phyloP scores from a whole-genome alignment of 2,797 vertebrate genomes.

The Coregonus ussuriensis region DNA sequence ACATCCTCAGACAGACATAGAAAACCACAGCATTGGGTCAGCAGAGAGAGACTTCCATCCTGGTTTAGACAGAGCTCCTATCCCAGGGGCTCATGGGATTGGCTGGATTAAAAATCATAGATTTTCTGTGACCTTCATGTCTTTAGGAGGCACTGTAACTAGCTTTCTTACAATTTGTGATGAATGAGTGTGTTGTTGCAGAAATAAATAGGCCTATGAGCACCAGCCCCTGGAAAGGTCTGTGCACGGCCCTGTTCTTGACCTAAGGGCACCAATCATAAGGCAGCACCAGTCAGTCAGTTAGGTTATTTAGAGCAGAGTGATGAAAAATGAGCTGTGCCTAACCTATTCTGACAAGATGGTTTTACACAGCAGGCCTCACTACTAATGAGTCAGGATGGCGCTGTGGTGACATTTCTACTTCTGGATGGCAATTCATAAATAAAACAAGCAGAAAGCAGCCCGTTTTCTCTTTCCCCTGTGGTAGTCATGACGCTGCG shows the following conservation, averaged over 20 bases:
- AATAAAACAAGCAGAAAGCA: background rate
- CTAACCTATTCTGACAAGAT: background rate
- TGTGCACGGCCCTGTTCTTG: too few species aligned
- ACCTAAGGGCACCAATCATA: background rate
- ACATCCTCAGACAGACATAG: background rate
- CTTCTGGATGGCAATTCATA: background rate
- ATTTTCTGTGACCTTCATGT: background rate
- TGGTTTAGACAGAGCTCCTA: background rate
- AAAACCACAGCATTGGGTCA: background rate
- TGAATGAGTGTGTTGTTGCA: too few species aligned
- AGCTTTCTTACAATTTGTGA: too few species aligned
- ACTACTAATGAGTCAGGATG: background rate
- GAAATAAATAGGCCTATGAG: too few species aligned
- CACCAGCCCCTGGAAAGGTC: too few species aligned
- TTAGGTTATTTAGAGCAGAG: background rate
- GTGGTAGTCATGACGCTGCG: background rate
- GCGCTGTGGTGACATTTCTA: background rate
- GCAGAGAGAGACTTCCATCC: background rate
- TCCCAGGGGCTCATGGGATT: background rate
- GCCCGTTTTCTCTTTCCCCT: background rate
- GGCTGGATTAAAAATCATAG: background rate
- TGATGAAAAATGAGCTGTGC: background rate
- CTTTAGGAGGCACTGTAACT: too few species aligned
- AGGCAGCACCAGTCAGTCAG: conserved; percentile 1
- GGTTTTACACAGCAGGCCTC: background rate